Conservation (phyloP, 2,888 invertebrate species). For the Drosophila multiciliata region DNA sequence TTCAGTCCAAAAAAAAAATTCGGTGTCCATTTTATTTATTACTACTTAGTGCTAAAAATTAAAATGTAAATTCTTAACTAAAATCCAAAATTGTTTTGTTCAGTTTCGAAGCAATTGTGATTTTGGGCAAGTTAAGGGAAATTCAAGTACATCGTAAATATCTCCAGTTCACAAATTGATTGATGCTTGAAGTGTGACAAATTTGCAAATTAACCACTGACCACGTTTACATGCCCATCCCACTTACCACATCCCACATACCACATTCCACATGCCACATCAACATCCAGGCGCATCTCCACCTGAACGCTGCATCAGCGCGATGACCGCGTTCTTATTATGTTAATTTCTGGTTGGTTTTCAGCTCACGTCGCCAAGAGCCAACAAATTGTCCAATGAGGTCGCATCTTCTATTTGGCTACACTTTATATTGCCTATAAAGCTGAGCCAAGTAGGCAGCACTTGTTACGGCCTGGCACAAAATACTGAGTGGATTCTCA, state of each 20-base stretch:
- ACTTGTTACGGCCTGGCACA: conserved; percentile 8
- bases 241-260: neutral
- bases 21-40: neutral
- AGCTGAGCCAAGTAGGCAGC: conserved; percentile 20
- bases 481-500: conserved; percentile 2
- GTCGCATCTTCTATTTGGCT: conserved; percentile 15
- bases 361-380: conserved; percentile 54
- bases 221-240: conserved; percentile 22
- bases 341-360: conserved; percentile 59
- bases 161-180: conserved; percentile 8
- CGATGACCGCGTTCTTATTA: conserved; percentile 31
- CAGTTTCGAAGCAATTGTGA: neutral
- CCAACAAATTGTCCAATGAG: conserved; percentile 11
- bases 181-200: conserved; percentile 54
- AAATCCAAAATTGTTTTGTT: neutral
- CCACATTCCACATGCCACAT: neutral
- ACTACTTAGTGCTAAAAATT: neutral
- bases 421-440: conserved; percentile 25
- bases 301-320: conserved; percentile 14
- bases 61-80: conserved; percentile 7
- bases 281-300: conserved; percentile 1
- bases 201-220: conserved; percentile 52
- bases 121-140: conserved; percentile 4
- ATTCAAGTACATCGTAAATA: conserved; percentile 9
- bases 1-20: neutral